A percentile compares a stretch with the other conserved stretches of the same genome.
These are phyloP conservation scores for Netelia virgata DNA, from an alignment of 2,888 invertebrate genomes.

Conservation along the genomic window DNA sequence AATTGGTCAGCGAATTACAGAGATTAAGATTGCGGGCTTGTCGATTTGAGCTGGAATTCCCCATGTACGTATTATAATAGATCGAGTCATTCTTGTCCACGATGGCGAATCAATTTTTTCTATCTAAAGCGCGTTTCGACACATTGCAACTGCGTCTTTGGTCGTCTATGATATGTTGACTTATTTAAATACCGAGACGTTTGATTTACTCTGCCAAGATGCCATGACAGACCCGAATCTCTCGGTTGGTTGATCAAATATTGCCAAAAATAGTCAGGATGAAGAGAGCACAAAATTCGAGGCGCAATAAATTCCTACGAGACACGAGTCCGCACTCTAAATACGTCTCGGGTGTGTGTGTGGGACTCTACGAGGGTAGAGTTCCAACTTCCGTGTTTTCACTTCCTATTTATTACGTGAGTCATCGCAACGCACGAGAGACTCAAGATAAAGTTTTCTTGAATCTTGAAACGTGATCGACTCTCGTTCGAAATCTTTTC, in stretches of 20 bases:
- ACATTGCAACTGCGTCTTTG: neutral
- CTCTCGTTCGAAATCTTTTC: no score
- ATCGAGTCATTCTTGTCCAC: neutral
- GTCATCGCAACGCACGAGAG: slow-evolving; percentile 16
- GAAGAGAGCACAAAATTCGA: slow-evolving; percentile 18
- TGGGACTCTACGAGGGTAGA: neutral
- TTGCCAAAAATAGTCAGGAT: slow-evolving; percentile 56
- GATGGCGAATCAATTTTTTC: slow-evolving; percentile 9
- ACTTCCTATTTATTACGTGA: slow-evolving; percentile 23
- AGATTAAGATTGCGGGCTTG: no score
- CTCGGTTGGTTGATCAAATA: slow-evolving; percentile 32
- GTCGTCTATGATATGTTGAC: neutral
- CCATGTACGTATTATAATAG: neutral
- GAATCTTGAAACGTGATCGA: neutral
- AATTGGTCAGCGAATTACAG: no score
- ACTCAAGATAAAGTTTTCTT: slow-evolving; percentile 17
- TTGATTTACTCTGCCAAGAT: slow-evolving; percentile 30
- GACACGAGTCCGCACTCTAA: slow-evolving; percentile 44
- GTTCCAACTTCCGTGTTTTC: slow-evolving; percentile 14
- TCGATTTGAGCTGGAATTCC: neutral
- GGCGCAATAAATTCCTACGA: slow-evolving; percentile 62
- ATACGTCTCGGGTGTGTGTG: neutral
- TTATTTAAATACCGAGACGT: neutral
- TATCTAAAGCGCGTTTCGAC: neutral
- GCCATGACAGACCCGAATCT: slow-evolving; percentile 24